Evolutionary conservation across 2,113 vertebrate genomes (phyloP), one percentile per base, ranked within the genome.

Genomic region (Ophiodon elongatus): DNA sequence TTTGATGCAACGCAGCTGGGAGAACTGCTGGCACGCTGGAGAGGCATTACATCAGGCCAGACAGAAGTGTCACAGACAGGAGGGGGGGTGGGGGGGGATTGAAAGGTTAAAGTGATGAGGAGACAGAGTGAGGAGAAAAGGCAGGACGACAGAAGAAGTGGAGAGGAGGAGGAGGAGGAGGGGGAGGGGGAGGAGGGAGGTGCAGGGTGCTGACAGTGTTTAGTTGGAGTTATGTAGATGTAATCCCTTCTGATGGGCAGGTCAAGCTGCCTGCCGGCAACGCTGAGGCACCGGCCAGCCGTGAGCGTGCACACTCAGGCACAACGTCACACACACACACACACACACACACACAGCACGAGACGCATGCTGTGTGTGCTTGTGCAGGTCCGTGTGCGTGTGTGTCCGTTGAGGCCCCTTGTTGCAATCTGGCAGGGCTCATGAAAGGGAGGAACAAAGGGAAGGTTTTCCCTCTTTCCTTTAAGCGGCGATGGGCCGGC

Each of bases 181-280:
- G 66, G 23, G 50, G 79, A 63, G 54, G 63, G 64, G 79, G 63
- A 23, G 56, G 77, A 63, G 39, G 76, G 85, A 83, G 88, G 81
- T 66, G 70, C 35, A 7, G 39, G 76, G 66, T 70, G 86, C 78
- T 93, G 89, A 86, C 89, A 73, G 83, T 66, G 82, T 88, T 83
- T 75, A 76, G 84, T 52, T 69, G 76, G 56, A 77, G 81, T 79
- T 85, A 81, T 86, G 84, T 83, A 86, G 86, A 91, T 90, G 87
- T 90, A 89, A 91, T 92, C 78, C 82, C 60, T 56, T 87, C 67
- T 88, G 87, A 86, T 93, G 84, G 83, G 87, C 83, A 87, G 85
- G 86, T 84, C 87, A 81, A 76, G 73, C 82, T 72, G 67, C 71
- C 62, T 84, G 74, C 76, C 57, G 69, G 37, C 37, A 74, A 76